Percentiles rank a stretch among this genome's conserved stretches.
Evolutionary conservation across 2,113 vertebrate genomes (phyloP).

Genomic region (Serinus canaria): DNA sequence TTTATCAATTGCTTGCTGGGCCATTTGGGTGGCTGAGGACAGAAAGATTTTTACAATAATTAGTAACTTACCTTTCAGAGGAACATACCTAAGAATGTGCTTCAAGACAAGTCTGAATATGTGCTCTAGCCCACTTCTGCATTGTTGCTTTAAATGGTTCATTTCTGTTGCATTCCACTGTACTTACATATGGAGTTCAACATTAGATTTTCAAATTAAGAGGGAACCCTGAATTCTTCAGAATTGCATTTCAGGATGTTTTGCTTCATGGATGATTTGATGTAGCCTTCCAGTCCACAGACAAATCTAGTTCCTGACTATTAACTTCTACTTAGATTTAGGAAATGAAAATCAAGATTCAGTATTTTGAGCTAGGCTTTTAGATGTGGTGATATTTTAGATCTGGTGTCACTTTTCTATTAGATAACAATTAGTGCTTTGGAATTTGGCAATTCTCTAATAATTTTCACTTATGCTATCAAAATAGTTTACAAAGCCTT

Average conservation of each 20-base stretch:
- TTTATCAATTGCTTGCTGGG: not conserved
- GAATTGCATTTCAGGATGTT: not conserved
- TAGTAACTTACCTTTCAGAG: not conserved
- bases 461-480: not conserved
- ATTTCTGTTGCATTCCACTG: constrained; percentile 18
- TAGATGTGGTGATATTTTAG: not conserved
- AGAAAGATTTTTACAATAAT: not conserved
- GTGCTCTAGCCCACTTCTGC: not conserved
- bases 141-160: not conserved
- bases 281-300: not conserved
- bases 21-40: not conserved
- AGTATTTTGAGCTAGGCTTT: not conserved
- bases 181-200: not conserved
- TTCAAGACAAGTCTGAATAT: not conserved
- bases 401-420: not conserved
- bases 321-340: not conserved
- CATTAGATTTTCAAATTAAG: not conserved
- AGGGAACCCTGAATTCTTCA: not conserved
- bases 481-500: not conserved
- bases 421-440: not conserved
- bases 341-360: not conserved
- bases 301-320: not conserved
- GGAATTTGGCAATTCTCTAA: not conserved
- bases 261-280: not conserved
- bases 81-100: not conserved